Conservation (phyloP, 2,797 vertebrate species). For the Sebastes baramenuke region DNA sequence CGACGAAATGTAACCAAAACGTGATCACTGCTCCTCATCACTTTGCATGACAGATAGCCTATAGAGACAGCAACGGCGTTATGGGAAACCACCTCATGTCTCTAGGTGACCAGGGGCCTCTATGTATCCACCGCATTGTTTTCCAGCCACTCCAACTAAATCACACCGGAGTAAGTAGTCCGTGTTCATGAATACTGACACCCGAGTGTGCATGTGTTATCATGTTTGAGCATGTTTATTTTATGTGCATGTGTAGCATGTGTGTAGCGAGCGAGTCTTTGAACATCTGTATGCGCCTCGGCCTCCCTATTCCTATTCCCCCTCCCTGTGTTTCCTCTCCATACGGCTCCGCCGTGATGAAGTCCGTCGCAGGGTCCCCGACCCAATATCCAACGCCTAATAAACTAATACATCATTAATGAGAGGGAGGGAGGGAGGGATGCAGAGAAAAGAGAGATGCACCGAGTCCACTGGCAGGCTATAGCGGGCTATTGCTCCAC, state of each 20-base stretch:
- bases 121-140: slow-evolving; percentile 31
- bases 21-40: slow-evolving; percentile 19
- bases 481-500: slow-evolving; percentile 69
- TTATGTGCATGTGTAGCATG: slow-evolving; percentile 46
- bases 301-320: slow-evolving; percentile 44
- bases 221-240: slow-evolving; percentile 63
- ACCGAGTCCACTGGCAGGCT: slow-evolving; percentile 56
- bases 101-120: slow-evolving; percentile 31
- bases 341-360: slow-evolving; percentile 66
- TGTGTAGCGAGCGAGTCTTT: slow-evolving; percentile 18
- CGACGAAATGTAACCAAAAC: slow-evolving; percentile 57
- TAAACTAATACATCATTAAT: slow-evolving; percentile 84
- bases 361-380: slow-evolving; percentile 77
- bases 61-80: slow-evolving; percentile 37
- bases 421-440: slow-evolving; percentile 52
- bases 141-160: slow-evolving; percentile 65
- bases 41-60: slow-evolving; percentile 42
- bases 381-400: slow-evolving; percentile 80
- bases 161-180: slow-evolving; percentile 61
- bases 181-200: slow-evolving; percentile 76
- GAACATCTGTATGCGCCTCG: slow-evolving; percentile 62
- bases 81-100: slow-evolving; percentile 54
- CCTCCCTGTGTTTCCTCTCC: slow-evolving; percentile 66
- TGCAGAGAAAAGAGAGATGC: slow-evolving; percentile 54
- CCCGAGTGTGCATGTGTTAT: slow-evolving; percentile 45